Conservation (phyloP, 2,888 invertebrate species). For the Chymomyza caudatula region DNA sequence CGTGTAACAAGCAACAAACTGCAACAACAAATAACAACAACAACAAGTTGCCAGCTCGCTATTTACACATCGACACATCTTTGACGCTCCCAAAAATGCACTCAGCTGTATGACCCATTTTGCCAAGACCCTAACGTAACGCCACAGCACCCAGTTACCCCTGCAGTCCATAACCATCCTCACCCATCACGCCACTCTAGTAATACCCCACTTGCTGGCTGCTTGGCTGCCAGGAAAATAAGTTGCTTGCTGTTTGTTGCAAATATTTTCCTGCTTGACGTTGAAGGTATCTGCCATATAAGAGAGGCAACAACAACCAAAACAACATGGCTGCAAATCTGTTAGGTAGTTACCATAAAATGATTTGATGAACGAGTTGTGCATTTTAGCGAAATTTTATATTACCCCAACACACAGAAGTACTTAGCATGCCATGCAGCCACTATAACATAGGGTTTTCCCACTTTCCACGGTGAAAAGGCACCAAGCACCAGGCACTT, state of each 20-base stretch:
- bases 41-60: conserved; percentile 13
- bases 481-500: neutral
- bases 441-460: neutral
- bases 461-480: neutral
- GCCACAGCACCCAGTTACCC: neutral
- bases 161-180: too few relatives aligned
- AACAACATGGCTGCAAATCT: neutral
- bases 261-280: neutral
- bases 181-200: conserved; percentile 11
- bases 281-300: neutral
- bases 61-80: conserved; percentile 61
- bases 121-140: conserved; percentile 27
- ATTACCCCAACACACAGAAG: conserved; percentile 25
- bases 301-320: neutral
- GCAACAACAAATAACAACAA: neutral
- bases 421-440: neutral
- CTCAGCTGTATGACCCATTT: conserved; percentile 70
- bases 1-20: neutral
- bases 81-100: conserved; percentile 65
- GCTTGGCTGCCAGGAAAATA: neutral
- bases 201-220: neutral
- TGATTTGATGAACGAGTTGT: conserved; percentile 65
- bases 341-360: conserved; percentile 53
- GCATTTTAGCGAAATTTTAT: conserved; percentile 37
- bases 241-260: neutral